These are phyloP conservation scores for Cheilosia urbana DNA, from an alignment of 2,888 invertebrate species.

Conservation along the genomic window DNA sequence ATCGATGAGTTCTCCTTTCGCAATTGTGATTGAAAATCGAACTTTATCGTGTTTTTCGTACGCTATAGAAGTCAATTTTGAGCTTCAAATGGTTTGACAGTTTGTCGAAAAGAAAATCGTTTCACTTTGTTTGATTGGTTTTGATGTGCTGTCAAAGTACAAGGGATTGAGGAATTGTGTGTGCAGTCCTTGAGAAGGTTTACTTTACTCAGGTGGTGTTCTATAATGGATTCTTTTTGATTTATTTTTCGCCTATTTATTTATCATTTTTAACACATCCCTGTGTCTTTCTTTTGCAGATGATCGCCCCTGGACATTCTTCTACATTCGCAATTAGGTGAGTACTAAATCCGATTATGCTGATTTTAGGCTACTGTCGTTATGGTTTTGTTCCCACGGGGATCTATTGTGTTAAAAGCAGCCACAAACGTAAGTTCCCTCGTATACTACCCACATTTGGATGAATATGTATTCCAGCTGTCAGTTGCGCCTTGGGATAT, in stretches of 20 bases:
- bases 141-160: neutral
- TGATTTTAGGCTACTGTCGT: neutral
- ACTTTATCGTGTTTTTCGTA: conserved; percentile 30
- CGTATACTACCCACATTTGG: conserved; percentile 14
- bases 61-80: conserved; percentile 15
- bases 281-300: conserved; percentile 34
- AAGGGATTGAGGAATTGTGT: neutral
- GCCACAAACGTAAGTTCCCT: neutral
- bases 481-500: conserved; percentile 13
- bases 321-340: conserved; percentile 15
- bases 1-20: conserved; percentile 11
- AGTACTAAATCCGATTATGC: conserved; percentile 13
- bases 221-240: too few relatives aligned
- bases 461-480: conserved; percentile 24
- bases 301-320: conserved; percentile 8
- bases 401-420: neutral
- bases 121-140: neutral
- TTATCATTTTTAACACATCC: neutral
- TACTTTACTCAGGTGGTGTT: neutral
- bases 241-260: neutral
- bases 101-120: neutral
- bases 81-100: conserved; percentile 12
- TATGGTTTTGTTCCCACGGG: neutral
- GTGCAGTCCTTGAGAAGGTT: neutral
- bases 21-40: conserved; percentile 24